Percentiles rank a stretch among this genome's conserved stretches.
These are phyloP conservation scores for Pitta sordida DNA, from an alignment of 2,113 vertebrate genomes.

Conservation along the genomic window DNA sequence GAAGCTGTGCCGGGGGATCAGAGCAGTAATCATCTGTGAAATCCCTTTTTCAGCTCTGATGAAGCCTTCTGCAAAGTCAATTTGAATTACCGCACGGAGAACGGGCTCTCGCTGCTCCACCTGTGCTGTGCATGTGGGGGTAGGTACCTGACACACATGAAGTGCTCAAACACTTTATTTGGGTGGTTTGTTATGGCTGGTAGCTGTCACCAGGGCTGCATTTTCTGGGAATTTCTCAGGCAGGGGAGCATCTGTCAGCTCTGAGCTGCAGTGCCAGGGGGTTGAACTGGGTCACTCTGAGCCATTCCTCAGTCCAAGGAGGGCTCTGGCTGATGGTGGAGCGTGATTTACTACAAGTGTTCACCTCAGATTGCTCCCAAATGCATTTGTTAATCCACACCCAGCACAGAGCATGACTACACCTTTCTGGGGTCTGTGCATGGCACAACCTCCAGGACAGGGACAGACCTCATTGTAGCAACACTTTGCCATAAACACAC, in stretches of 20 bases:
- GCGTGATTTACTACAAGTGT: neutral
- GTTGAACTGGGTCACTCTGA: accelerated
- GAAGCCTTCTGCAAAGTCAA: constrained; percentile 94
- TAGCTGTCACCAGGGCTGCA: neutral
- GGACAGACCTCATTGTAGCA: neutral
- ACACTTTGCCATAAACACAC: neutral
- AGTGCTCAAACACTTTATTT: neutral
- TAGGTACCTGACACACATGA: constrained; percentile 58
- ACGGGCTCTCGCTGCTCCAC: constrained; percentile 89
- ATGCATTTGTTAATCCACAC: neutral
- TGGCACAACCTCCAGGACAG: neutral
- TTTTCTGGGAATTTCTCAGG: neutral
- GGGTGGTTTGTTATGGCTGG: neutral
- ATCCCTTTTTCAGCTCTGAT: constrained; percentile 82
- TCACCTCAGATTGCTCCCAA: neutral
- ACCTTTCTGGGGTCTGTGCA: accelerated
- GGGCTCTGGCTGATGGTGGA: neutral
- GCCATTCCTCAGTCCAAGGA: neutral
- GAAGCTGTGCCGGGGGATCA: neutral
- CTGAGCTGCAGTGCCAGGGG: neutral
- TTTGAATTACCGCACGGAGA: constrained; percentile 88
- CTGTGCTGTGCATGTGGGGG: constrained; percentile 89
- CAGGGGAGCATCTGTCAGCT: neutral
- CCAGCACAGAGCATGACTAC: neutral
- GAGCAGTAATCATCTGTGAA: constrained; percentile 30